Percentiles rank a stretch among this genome's conserved stretches.
Conservation (phyloP, 2,113 vertebrate species). For the Percopsis transmontana region DNA sequence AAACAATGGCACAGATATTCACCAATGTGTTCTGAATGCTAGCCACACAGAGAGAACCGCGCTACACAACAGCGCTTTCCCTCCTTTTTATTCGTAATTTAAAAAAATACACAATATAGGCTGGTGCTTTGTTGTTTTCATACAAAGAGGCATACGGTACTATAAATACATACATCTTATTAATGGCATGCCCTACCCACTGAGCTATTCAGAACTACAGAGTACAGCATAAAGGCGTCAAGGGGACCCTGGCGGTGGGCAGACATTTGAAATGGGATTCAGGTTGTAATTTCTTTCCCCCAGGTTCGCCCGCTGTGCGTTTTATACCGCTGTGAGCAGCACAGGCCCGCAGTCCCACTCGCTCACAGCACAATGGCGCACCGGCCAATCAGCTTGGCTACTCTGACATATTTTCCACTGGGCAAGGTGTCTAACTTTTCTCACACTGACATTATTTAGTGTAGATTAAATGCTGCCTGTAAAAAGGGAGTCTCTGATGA, state of each 20-base stretch:
- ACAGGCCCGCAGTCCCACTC: not conserved
- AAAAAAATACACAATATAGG: too few relatives aligned
- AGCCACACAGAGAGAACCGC: constrained; percentile 34
- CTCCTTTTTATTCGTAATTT: too few relatives aligned
- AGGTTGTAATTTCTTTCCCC: constrained; percentile 7
- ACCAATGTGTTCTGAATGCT: constrained; percentile 51
- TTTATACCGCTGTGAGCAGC: not conserved
- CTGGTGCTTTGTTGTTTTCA: not conserved
- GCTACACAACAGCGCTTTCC: too few relatives aligned
- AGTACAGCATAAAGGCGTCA: not conserved
- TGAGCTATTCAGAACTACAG: not conserved
- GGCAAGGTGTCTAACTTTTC: too few relatives aligned
- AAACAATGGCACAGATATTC: constrained; percentile 65
- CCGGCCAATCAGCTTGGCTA: too few relatives aligned
- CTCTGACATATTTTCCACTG: too few relatives aligned
- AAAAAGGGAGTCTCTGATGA: too few relatives aligned
- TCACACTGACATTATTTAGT: too few relatives aligned
- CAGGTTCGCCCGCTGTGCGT: not conserved
- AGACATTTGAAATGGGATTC: not conserved
- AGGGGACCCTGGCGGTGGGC: not conserved
- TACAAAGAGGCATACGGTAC: not conserved
- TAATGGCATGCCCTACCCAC: not conserved
- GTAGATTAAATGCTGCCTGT: too few relatives aligned
- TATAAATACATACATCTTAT: constrained; percentile 1
- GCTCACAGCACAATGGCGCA: not conserved